phyloP scores from a whole-genome alignment of 2,113 vertebrate genomes.

The Sylvilagus bachmani region DNA sequence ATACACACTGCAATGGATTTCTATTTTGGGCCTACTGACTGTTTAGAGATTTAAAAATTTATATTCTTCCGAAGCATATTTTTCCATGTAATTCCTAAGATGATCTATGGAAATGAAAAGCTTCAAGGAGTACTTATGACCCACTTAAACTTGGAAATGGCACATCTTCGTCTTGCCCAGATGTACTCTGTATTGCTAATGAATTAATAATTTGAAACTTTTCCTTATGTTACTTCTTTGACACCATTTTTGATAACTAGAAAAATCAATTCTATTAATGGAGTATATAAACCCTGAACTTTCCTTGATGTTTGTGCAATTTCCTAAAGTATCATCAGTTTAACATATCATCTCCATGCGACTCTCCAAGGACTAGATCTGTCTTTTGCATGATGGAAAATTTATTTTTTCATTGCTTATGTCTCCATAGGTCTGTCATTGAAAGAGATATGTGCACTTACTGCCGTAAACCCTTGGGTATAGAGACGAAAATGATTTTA shows the following conservation, averaged over 20 bases:
- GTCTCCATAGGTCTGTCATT: conserved; percentile 89
- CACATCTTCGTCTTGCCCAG: conserved; percentile 52
- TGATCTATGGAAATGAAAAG: conserved; percentile 59
- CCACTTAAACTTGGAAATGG: conserved; percentile 32
- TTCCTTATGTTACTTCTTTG: conserved; percentile 53
- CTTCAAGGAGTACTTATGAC: conserved; percentile 44
- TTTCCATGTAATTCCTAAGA: not conserved
- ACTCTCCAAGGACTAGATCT: conserved; percentile 16
- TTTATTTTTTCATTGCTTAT: conserved; percentile 76
- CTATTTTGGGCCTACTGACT: conserved; percentile 49
- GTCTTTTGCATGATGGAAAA: conserved; percentile 1
- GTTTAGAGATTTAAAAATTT: conserved; percentile 55
- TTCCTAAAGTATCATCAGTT: conserved; percentile 19
- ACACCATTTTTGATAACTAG: not conserved
- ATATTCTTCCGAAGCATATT: conserved; percentile 26
- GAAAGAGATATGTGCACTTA: conserved; percentile 95
- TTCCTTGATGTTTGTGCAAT: not conserved
- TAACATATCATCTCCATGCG: not conserved
- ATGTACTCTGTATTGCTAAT: conserved; percentile 41
- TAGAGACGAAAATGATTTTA: conserved; percentile 96
- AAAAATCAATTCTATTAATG: conserved; percentile 16
- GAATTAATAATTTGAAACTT: conserved; percentile 62
- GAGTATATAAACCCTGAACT: conserved; percentile 27
- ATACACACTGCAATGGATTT: conserved; percentile 18
- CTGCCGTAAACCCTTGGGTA: conserved; percentile 94